Conservation (phyloP, 2,888 invertebrate species). For the Orchestes rusci region DNA sequence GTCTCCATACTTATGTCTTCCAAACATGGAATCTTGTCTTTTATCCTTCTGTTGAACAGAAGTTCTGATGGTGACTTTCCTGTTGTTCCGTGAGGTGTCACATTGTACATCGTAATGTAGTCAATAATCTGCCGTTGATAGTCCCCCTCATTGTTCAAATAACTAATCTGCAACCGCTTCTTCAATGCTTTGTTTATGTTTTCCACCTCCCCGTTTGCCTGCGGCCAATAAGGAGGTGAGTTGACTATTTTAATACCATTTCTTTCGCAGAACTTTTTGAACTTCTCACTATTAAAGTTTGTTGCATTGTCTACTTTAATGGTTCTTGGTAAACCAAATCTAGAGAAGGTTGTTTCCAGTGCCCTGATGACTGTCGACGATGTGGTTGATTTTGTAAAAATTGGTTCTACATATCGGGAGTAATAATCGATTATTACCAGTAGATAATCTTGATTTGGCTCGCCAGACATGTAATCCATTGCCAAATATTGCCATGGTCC, state of each 20-base stretch:
- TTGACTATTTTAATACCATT: conserved; percentile 16
- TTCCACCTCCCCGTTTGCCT: conserved; percentile 27
- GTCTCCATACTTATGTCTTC: neutral
- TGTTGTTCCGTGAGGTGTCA: conserved; percentile 31
- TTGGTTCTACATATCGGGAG: neutral
- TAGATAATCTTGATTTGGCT: conserved; percentile 26
- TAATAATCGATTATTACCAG: no score
- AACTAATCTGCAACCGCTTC: conserved; percentile 25
- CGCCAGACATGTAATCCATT: conserved; percentile 23
- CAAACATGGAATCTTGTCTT: no score
- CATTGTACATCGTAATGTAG: conserved; percentile 25
- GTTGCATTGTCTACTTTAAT: conserved; percentile 23
- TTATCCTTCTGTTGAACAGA: conserved; percentile 19
- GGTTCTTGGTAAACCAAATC: conserved; percentile 15
- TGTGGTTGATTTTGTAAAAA: conserved; percentile 8
- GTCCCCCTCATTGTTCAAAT: conserved; percentile 19
- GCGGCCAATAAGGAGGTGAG: conserved; percentile 24
- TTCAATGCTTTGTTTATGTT: conserved; percentile 28
- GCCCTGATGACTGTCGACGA: conserved; percentile 14
- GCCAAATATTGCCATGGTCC: conserved; percentile 8
- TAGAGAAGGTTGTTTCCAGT: conserved; percentile 12
- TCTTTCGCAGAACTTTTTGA: conserved; percentile 18
- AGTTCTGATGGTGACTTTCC: conserved; percentile 29
- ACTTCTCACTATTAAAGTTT: conserved; percentile 22
- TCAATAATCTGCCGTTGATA: conserved; percentile 23